A percentile compares a stretch with the other conserved stretches of the same genome.
Evolutionary conservation across 1,140 invertebrate genomes (phyloP).

Genomic region (Arctopsyche grandis): DNA sequence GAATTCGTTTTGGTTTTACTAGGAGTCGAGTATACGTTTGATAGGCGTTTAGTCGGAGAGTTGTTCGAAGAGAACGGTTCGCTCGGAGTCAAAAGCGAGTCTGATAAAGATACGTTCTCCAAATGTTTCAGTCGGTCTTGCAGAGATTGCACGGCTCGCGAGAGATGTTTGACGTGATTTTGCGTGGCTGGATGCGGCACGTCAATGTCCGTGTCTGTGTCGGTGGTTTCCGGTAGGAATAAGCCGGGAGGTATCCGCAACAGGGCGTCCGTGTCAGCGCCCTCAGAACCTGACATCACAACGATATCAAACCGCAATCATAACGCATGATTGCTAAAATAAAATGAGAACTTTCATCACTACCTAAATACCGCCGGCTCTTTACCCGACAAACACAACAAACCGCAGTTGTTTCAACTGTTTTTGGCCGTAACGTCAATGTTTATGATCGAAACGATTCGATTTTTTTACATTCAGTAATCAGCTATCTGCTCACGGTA

Average conservation of each 20-base stretch:
- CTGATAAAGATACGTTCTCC: conserved; percentile 10
- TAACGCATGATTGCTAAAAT: no score
- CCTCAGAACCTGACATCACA: conserved; percentile 83
- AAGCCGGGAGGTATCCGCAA: conserved; percentile 80
- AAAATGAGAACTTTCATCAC: no score
- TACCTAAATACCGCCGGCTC: no score
- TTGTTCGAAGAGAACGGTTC: background rate
- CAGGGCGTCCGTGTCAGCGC: conserved; percentile 84
- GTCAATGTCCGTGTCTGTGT: background rate
- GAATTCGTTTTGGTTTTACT: background rate
- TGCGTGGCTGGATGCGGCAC: background rate
- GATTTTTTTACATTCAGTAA: no score
- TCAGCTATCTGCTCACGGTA: no score
- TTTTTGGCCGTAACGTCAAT: no score
- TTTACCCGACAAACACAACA: no score
- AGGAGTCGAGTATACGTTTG: background rate
- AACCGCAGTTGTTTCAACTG: no score
- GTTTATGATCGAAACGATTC: no score
- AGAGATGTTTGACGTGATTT: background rate
- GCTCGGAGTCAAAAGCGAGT: background rate
- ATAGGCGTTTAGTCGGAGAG: background rate
- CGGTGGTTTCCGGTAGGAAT: conserved; percentile 61
- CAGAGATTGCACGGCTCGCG: background rate
- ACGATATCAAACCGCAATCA: conserved; percentile 31
- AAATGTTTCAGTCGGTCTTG: background rate